phyloP scores from a whole-genome alignment of 2,113 vertebrate genomes.

The Rana temporaria region DNA sequence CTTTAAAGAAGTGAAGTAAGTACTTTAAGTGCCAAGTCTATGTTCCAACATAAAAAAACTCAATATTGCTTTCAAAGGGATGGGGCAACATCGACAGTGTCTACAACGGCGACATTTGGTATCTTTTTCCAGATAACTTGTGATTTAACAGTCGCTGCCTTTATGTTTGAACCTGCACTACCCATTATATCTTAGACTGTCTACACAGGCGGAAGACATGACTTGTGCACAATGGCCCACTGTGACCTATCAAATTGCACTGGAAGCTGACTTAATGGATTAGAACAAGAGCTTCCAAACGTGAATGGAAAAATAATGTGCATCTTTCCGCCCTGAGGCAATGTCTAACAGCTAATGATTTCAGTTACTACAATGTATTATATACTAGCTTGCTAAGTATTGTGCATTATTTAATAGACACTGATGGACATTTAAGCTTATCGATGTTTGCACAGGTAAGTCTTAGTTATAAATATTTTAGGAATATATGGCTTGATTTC shows the following conservation, averaged over 20 bases:
- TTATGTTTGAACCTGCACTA: conserved; percentile 61
- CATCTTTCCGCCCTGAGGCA: conserved; percentile 64
- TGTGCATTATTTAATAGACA: conserved; percentile 12
- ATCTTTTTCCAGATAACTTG: conserved; percentile 52
- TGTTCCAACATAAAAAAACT: too few species aligned
- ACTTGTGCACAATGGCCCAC: conserved; percentile 58
- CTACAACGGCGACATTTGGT: conserved; percentile 14
- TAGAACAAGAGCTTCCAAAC: conserved; percentile 40
- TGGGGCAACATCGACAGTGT: neutral
- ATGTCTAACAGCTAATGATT: conserved; percentile 66
- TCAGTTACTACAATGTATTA: conserved; percentile 7
- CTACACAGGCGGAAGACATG: conserved; percentile 60
- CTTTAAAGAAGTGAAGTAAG: too few species aligned
- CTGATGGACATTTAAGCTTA: conserved; percentile 9
- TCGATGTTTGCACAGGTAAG: neutral
- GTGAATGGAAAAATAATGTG: conserved; percentile 61
- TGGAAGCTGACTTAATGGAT: conserved; percentile 61
- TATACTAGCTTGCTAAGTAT: conserved; percentile 4
- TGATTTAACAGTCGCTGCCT: neutral
- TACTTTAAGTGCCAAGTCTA: too few species aligned
- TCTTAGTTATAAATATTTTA: conserved; percentile 15
- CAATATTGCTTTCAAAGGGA: neutral
- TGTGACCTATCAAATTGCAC: conserved; percentile 61
- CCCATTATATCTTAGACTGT: conserved; percentile 57
- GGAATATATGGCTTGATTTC: conserved; percentile 26